Base-by-base conservation (phyloP, 2,888 invertebrate genomes). In the Pteria penguin region DNA sequence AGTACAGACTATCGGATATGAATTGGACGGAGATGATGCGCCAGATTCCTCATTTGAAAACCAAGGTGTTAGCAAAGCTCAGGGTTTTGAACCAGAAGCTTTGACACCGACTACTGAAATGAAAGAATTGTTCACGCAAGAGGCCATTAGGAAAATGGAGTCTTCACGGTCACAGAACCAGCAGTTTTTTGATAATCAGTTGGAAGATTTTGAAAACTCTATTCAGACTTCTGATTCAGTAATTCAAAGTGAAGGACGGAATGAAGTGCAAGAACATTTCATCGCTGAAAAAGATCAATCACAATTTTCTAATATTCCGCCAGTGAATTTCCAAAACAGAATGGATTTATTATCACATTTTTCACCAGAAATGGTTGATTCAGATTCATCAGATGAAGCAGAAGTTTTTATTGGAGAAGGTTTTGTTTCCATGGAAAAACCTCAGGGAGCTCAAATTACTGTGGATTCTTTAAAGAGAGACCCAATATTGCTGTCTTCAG, bases 41-140 rank as follows among this genome's bases (percentile, higher is more conserved):
- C 67, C 24, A 4, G 67, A 73, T 24, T 36, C 22, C 11, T 22
- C 22, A 22, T 58, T 36, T 60, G 55, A 55, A 5, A 14, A 5
- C 4, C 22, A 31, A 22, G 18, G 33, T 14, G 54, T 22, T 29
- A n/a, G n/a, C 24, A 36, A 24, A 18, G 72, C 55, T 26, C 57
- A 68, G 29, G 76, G 76, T n/a, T 77, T 77, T 36, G 62, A 77
- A 60, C 76, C 76, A 22, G 76, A 76, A 61, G 29, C 11, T 72
- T 4, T 58, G 4, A 70, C 63, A 33, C 73, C 68, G 4, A 69
- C 68, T 5, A 65, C 63, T 14, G 76, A 77, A 66, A 36, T 60
- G 14, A 65, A 73, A 55, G 65, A 58, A 32, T 62, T 63, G 0
- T 70, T 75, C 31, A 58, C 70, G 1, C 67, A 58, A 5, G 75